phyloP scores from a whole-genome alignment of 2,888 invertebrate species.

The Cepaea hortensis region DNA sequence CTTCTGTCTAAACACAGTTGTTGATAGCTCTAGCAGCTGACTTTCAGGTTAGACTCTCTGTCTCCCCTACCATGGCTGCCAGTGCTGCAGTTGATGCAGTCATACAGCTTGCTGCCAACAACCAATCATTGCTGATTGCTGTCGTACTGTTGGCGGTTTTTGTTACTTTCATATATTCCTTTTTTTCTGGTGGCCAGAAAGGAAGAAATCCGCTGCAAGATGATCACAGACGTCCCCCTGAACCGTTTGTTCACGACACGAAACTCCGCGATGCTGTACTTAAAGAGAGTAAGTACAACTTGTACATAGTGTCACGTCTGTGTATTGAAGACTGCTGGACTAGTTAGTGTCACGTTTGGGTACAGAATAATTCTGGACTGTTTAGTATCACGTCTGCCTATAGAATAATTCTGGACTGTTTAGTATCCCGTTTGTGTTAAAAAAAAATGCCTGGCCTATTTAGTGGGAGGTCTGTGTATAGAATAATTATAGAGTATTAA shows the following conservation, averaged over 20 bases:
- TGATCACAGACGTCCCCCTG: conserved; percentile 56
- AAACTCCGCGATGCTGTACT: conserved; percentile 66
- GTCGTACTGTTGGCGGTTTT: neutral
- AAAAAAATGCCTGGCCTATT: no score
- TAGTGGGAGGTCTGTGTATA: no score
- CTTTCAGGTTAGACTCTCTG: no score
- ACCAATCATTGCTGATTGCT: neutral
- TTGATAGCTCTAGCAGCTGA: no score
- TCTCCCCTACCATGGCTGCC: neutral
- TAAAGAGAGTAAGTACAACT: conserved; percentile 69
- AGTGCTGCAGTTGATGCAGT: neutral
- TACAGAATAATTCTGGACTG: neutral
- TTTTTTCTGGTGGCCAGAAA: conserved; percentile 64
- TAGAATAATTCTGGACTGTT: neutral
- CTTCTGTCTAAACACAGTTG: no score
- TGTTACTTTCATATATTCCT: neutral
- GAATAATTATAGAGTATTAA: no score
- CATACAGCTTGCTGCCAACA: neutral
- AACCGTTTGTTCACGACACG: conserved; percentile 66
- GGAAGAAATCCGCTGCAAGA: conserved; percentile 68
- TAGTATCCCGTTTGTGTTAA: neutral
- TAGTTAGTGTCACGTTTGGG: neutral
- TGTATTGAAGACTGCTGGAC: neutral
- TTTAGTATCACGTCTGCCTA: neutral
- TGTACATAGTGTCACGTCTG: neutral